Conservation (phyloP, 2,113 vertebrate species). For the Burhinus oedicnemus region DNA sequence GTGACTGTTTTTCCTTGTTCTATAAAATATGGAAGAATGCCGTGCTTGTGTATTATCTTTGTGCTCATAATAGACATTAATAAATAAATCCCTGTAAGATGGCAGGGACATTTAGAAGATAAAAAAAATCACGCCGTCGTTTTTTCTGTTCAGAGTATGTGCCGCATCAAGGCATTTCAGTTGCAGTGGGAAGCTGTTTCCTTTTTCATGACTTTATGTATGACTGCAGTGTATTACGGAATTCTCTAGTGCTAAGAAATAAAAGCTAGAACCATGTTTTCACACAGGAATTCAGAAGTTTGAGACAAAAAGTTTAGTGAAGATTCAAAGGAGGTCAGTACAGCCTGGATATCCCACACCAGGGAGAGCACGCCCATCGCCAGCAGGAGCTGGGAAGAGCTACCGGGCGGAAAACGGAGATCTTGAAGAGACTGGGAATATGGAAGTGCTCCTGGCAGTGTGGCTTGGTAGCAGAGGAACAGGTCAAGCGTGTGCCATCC, state of each 20-base stretch:
- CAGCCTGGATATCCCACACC: neutral
- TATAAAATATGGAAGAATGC: neutral
- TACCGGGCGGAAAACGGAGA: neutral
- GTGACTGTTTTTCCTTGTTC: neutral
- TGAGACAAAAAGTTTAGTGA: neutral
- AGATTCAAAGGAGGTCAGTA: neutral
- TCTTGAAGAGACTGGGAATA: neutral
- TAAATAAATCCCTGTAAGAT: constrained; percentile 22
- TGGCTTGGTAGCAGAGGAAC: fast-evolving
- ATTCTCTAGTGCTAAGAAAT: neutral
- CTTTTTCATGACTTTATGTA: neutral
- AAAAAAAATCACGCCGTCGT: fast-evolving
- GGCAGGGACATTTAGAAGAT: neutral
- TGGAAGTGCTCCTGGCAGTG: neutral
- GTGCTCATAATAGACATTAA: neutral
- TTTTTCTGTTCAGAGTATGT: neutral
- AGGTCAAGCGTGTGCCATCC: neutral
- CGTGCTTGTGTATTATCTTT: neutral
- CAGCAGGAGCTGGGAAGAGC: neutral
- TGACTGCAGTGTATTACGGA: neutral
- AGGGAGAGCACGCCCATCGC: fast-evolving
- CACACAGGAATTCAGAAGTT: neutral
- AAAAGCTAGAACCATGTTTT: neutral
- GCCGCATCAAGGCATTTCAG: neutral
- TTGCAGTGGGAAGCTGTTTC: neutral